A percentile compares a stretch with the other conserved stretches of the same genome.
Conservation (phyloP, 2,888 invertebrate genomes). For the Macrostomum cliftonense region DNA sequence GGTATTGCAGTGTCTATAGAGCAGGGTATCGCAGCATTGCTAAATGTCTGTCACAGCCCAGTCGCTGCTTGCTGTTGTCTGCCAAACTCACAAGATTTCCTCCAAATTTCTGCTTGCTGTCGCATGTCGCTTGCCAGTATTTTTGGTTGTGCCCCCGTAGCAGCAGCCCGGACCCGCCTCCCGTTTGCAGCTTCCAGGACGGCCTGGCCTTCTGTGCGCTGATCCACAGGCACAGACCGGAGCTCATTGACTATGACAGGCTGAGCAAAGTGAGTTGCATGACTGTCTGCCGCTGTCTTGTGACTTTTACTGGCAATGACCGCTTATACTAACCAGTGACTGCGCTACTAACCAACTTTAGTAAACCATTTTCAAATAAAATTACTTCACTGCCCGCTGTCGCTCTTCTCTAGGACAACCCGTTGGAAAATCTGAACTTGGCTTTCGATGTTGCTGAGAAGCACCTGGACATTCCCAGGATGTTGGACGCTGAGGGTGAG, state of each 20-base stretch:
- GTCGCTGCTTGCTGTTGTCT: too few species aligned
- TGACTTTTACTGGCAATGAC: background rate
- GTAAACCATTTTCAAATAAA: too few species aligned
- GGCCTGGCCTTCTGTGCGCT: conserved; percentile 98
- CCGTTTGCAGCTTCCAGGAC: conserved; percentile 68
- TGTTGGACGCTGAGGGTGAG: conserved; percentile 99
- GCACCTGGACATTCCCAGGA: conserved; percentile 96
- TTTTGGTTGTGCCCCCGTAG: background rate
- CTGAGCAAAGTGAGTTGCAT: conserved; percentile 55
- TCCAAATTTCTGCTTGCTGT: too few species aligned
- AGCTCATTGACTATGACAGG: conserved; percentile 94
- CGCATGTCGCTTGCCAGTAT: background rate
- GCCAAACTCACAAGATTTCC: too few species aligned
- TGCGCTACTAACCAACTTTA: too few species aligned
- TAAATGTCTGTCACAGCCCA: too few species aligned
- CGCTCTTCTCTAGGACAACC: conserved; percentile 54
- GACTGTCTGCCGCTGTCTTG: too few species aligned
- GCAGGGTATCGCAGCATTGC: too few species aligned
- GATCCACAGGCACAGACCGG: conserved; percentile 96
- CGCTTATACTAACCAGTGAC: too few species aligned
- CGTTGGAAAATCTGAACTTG: conserved; percentile 91
- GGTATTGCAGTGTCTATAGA: too few species aligned
- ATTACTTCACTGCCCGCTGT: too few species aligned
- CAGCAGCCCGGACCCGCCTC: too few species aligned
- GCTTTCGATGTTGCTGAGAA: conserved; percentile 99